phyloP scores from a whole-genome alignment of 23 tunicate species.

The Corella eumyota region DNA sequence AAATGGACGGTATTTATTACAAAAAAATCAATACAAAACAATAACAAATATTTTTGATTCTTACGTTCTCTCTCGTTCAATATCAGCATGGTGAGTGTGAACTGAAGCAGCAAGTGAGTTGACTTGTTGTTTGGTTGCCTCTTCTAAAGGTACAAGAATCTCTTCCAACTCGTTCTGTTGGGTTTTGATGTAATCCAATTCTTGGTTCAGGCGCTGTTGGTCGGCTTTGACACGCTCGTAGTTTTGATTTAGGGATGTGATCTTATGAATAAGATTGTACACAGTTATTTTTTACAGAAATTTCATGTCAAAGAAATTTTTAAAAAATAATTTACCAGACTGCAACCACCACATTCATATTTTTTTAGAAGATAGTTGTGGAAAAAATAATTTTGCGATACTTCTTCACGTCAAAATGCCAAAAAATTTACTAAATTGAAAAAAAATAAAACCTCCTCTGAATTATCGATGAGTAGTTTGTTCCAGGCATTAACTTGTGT shows the following conservation, averaged over 20 bases:
- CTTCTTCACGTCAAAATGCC: no score
- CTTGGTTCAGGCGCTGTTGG: constrained; percentile 64
- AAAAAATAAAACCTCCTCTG: constrained; percentile 86
- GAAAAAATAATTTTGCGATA: no score
- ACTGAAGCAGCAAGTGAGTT: constrained; percentile 49
- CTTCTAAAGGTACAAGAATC: constrained; percentile 71
- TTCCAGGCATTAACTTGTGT: constrained; percentile 96
- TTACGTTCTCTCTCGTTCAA: constrained; percentile 91
- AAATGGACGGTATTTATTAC: no score
- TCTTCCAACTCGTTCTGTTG: constrained; percentile 85
- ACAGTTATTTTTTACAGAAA: no score
- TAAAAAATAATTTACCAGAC: no score
- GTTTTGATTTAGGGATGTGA: constrained; percentile 53
- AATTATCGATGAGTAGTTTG: constrained; percentile 74
- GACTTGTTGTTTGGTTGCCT: constrained; percentile 40
- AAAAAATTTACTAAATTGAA: no score
- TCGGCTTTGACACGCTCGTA: constrained; percentile 57
- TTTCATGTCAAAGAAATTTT: no score
- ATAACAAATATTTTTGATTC: no score
- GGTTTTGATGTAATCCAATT: constrained; percentile 61
- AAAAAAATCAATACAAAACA: no score
- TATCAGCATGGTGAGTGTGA: constrained; percentile 92
- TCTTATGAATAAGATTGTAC: constrained; percentile 19
- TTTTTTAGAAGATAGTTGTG: no score
- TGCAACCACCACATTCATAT: no score